A percentile compares a stretch with the other conserved stretches of the same genome.
Conservation (phyloP, 2,797 vertebrate species). For the Urophycis tenuis region DNA sequence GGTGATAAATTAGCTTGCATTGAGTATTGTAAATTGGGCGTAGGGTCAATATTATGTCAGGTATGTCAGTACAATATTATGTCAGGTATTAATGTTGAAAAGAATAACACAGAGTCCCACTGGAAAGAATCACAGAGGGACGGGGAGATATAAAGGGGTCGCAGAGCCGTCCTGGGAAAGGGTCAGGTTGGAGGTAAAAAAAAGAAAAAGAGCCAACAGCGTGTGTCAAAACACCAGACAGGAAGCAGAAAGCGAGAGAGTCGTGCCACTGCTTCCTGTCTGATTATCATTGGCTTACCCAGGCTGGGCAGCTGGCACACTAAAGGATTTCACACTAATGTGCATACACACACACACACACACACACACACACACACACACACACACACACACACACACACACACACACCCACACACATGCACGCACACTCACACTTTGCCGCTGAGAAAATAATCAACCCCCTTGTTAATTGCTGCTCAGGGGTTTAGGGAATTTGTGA, state of each 20-base stretch:
- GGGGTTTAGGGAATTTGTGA: conserved; percentile 24
- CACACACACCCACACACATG: background rate
- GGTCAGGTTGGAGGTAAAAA: conserved; percentile 6
- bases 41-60: background rate
- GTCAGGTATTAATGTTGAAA: background rate
- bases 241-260: conserved; percentile 61
- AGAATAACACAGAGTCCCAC: background rate
- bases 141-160: conserved; percentile 7
- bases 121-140: conserved; percentile 11
- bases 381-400: background rate
- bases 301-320: background rate
- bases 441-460: conserved; percentile 17
- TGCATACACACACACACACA: conserved; percentile 5
- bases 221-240: conserved; percentile 49
- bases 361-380: background rate
- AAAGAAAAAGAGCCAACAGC: conserved; percentile 23
- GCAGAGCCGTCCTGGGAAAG: background rate
- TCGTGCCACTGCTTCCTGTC: conserved; percentile 61
- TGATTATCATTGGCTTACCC: conserved; percentile 49
- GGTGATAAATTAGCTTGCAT: background rate
- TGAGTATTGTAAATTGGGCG: background rate
- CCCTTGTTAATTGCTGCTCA: conserved; percentile 16
- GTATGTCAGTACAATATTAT: background rate
- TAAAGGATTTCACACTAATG: background rate
- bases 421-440: background rate